A percentile compares a stretch with the other conserved stretches of the same genome.
Evolutionary conservation across 1,140 invertebrate species (phyloP).

Genomic region (Nomia melanderi): DNA sequence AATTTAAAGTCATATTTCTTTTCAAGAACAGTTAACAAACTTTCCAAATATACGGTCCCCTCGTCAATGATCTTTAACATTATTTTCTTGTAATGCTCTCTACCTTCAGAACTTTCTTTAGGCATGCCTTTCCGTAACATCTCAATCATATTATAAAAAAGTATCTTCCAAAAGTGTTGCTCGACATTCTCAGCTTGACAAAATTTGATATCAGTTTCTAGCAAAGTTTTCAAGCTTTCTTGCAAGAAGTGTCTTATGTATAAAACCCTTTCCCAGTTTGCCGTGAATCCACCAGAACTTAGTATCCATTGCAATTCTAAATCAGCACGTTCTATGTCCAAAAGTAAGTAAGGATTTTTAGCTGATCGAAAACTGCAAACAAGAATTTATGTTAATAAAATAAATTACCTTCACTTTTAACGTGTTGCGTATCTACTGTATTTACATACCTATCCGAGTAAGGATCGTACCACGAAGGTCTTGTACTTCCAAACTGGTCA

Average conservation of each 20-base stretch:
- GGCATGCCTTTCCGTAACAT: constrained; percentile 86
- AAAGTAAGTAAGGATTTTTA: constrained; percentile 80
- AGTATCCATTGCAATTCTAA: constrained; percentile 82
- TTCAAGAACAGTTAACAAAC: constrained; percentile 88
- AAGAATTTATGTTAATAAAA: constrained; percentile 36
- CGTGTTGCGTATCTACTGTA: neutral
- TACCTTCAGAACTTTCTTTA: constrained; percentile 78
- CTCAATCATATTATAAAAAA: constrained; percentile 96
- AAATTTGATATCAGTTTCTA: constrained; percentile 92
- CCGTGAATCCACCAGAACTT: constrained; percentile 76
- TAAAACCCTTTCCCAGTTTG: constrained; percentile 81
- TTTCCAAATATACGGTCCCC: constrained; percentile 90
- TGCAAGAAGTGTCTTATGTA: constrained; percentile 84
- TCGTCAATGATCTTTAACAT: constrained; percentile 90
- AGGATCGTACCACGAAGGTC: constrained; percentile 82
- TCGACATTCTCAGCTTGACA: constrained; percentile 94
- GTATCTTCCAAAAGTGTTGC: constrained; percentile 94
- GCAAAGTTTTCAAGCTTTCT: constrained; percentile 86
- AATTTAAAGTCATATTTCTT: constrained; percentile 88
- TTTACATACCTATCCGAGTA: constrained; percentile 78
- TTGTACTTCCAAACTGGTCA: constrained; percentile 80
- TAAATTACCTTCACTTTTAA: neutral
- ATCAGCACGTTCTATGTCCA: constrained; percentile 83
- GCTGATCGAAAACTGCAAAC: constrained; percentile 78
- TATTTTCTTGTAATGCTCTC: constrained; percentile 84